Base-by-base conservation (phyloP, 2,113 vertebrate genomes). In the Seriola aureovittata region DNA sequence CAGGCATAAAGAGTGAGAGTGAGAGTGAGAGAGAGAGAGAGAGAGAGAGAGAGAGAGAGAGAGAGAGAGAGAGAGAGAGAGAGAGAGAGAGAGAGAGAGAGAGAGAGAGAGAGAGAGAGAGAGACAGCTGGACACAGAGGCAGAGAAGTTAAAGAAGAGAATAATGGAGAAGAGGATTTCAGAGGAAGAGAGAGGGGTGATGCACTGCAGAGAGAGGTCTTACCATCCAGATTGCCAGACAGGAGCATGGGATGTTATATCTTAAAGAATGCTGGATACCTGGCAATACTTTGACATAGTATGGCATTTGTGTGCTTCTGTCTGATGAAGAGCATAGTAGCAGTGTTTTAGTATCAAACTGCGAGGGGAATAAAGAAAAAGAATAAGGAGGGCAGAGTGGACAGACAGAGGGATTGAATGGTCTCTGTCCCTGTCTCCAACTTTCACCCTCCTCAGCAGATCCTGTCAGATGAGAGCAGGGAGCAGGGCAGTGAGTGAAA, bases 381-480 rank as follows among this genome's bases (percentile, higher is more conserved):
- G 34, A 40, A 69, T 29, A 59, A 65, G 34, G 44, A 86, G 64
- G 36, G 58, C 40, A 79, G 19, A 46, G 54, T 55, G 72, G 71
- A 78, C 76, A 59, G 81, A 81, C 70, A 71, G 63, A 52, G 48
- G 68, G 38, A 70, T 55, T 79, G 62, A 75, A 82, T 40, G 81
- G 68, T 75, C 52, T 82, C 63, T 52, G 79, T 88, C 72, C 57
- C 70, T 58, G 76, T 79, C 78, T 89, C 77, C 25, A 86, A 90
- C 88, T 83, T 86, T 87, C 78, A 82, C 44, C 84, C 69, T 80
- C 67, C 70, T 89, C 88, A 81, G 81, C 84, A 88, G 83, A 91
- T 77, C 82, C 72, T 84, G 91, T 91, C 89, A 87, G 80, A 81
- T 1, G 67, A 46, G 80, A 57, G 74, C 78, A 78, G 72, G 25